These are phyloP conservation scores for Epiblema foenella DNA, from an alignment of 2,888 invertebrate species.

Conservation along the genomic window DNA sequence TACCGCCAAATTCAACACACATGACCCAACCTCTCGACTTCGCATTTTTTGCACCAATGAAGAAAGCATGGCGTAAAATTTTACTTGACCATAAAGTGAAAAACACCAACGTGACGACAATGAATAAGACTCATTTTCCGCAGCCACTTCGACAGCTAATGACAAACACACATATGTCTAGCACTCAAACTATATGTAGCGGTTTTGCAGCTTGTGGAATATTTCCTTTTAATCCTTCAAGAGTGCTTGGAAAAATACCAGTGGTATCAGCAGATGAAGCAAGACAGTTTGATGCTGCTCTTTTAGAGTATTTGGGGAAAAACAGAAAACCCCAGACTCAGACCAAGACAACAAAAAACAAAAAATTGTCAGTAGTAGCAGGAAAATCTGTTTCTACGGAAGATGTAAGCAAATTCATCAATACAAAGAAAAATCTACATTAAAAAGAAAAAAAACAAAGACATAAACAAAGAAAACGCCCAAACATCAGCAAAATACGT, in stretches of 20 bases:
- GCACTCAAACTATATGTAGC: too few relatives aligned
- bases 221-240: conserved; percentile 36
- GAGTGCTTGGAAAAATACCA: conserved; percentile 41
- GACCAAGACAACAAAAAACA: conserved; percentile 38
- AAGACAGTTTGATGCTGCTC: conserved; percentile 39
- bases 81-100: too few relatives aligned
- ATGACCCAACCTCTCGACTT: too few relatives aligned
- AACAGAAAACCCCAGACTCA: conserved; percentile 35
- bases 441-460: conserved; percentile 33
- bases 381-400: conserved; percentile 45
- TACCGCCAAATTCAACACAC: too few relatives aligned
- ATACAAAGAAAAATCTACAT: conserved; percentile 30
- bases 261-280: conserved; percentile 31
- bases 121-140: too few relatives aligned
- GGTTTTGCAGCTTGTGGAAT: too few relatives aligned
- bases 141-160: too few relatives aligned
- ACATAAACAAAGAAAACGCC: conserved; percentile 36
- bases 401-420: conserved; percentile 37
- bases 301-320: conserved; percentile 40
- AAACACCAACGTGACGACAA: too few relatives aligned
- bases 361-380: conserved; percentile 39
- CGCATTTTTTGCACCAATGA: too few relatives aligned
- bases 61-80: too few relatives aligned
- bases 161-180: too few relatives aligned
- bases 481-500: neutral